Conservation (phyloP, 1,140 invertebrate species). For the Cyrtorhinus lividipennis region DNA sequence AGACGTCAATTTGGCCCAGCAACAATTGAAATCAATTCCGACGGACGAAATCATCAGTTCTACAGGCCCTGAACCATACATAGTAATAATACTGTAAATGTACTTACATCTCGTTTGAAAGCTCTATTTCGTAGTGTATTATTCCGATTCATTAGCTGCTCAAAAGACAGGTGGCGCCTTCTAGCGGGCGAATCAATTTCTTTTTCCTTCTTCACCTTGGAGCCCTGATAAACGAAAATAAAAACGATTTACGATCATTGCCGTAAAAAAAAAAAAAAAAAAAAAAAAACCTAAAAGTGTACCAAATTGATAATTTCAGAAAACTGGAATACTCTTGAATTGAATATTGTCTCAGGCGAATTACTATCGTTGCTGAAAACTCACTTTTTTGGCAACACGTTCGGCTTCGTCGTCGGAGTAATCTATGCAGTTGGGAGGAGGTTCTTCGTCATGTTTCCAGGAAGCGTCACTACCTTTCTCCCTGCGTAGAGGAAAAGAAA, state of each 20-base stretch:
- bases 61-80: too few relatives aligned
- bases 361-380: not conserved
- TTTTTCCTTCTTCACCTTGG: not conserved
- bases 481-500: conserved; percentile 32
- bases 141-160: conserved; percentile 12
- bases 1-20: too few relatives aligned
- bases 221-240: not conserved
- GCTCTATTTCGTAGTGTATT: conserved; percentile 8
- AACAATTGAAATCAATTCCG: too few relatives aligned
- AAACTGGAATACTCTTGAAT: too few relatives aligned
- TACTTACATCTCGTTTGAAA: conserved; percentile 11
- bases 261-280: too few relatives aligned
- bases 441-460: conserved; percentile 69
- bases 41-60: too few relatives aligned
- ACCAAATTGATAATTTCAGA: too few relatives aligned
- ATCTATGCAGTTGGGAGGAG: conserved; percentile 51
- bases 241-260: too few relatives aligned
- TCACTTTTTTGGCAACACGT: conserved; percentile 27
- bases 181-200: conserved; percentile 8
- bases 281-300: too few relatives aligned
- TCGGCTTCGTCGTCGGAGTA: conserved; percentile 86
- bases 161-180: conserved; percentile 7
- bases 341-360: too few relatives aligned
- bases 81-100: too few relatives aligned
- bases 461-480: conserved; percentile 66